Percentiles rank a stretch among this genome's conserved stretches.
Evolutionary conservation across 1,140 invertebrate genomes (phyloP).

Genomic region (Brachionus paranguensis): DNA sequence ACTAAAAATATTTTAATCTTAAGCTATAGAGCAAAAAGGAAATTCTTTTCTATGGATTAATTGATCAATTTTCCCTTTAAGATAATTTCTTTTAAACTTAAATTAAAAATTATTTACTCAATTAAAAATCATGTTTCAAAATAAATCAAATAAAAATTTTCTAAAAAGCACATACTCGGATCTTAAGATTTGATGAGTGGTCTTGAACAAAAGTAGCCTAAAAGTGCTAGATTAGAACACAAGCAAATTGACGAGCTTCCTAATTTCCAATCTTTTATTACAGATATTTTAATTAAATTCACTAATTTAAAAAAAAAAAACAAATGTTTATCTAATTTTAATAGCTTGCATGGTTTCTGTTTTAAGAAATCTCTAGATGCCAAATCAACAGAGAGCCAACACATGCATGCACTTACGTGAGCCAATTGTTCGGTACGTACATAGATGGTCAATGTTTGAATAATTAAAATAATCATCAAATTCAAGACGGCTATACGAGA

Average conservation of each 20-base stretch:
- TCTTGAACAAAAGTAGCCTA: neutral
- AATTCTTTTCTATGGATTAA: constrained; percentile 7
- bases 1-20: constrained; percentile 20
- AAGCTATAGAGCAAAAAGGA: neutral
- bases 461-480: neutral
- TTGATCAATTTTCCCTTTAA: neutral
- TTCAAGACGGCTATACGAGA: neutral
- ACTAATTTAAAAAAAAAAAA: neutral
- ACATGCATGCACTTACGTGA: neutral
- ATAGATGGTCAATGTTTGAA: neutral
- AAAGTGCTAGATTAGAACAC: neutral
- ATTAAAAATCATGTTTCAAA: neutral
- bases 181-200: neutral
- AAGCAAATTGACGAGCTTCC: neutral
- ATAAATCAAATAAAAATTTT: neutral
- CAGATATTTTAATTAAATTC: neutral
- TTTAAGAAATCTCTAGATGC: neutral
- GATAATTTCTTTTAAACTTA: constrained; percentile 2
- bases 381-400: neutral
- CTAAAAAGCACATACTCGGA: neutral
- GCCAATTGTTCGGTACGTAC: neutral
- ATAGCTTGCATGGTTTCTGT: neutral
- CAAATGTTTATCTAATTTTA: neutral
- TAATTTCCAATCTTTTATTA: neutral
- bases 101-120: neutral